phyloP scores from a whole-genome alignment of 2,888 invertebrate species.

The Trichopoda pennipes region DNA sequence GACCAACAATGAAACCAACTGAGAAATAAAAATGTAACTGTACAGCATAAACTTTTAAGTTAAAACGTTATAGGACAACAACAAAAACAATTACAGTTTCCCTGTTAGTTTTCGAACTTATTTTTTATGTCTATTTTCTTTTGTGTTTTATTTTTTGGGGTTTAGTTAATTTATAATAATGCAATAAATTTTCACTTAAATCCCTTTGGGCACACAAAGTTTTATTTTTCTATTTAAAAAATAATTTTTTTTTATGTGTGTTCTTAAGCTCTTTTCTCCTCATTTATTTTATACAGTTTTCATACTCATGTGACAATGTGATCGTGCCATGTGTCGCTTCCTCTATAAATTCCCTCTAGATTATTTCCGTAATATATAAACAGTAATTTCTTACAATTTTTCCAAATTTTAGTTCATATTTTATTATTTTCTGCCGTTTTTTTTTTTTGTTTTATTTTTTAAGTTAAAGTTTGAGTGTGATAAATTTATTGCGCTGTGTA shows the following conservation, averaged over 20 bases:
- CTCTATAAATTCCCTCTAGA: slow-evolving; percentile 65
- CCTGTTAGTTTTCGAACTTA: not conserved
- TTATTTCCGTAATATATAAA: slow-evolving; percentile 56
- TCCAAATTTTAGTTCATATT: slow-evolving; percentile 31
- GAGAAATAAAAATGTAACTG: not conserved
- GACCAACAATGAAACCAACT: slow-evolving; percentile 13
- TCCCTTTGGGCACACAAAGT: slow-evolving; percentile 60
- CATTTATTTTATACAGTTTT: slow-evolving; percentile 35
- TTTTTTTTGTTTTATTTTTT: not conserved
- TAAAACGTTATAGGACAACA: slow-evolving; percentile 20
- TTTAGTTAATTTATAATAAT: slow-evolving; percentile 58
- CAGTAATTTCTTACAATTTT: slow-evolving; percentile 29
- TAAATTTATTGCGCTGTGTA: slow-evolving; percentile 65
- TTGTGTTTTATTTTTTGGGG: not conserved
- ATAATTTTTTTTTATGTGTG: too few relatives aligned
- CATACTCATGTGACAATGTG: slow-evolving; percentile 58
- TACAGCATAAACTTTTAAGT: slow-evolving; percentile 28
- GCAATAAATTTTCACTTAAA: slow-evolving; percentile 68
- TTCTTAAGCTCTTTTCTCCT: not conserved
- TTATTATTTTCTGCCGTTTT: slow-evolving; percentile 20
- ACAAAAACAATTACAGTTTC: slow-evolving; percentile 33
- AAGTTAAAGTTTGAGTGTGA: slow-evolving; percentile 60
- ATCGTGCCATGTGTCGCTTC: slow-evolving; percentile 68
- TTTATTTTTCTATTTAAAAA: slow-evolving; percentile 37
- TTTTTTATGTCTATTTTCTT: not conserved